Percentiles rank a stretch among this genome's conserved stretches.
Conservation (phyloP, 35 echinoderm and acorn worm genomes). For the Holothuria glaberrima region DNA sequence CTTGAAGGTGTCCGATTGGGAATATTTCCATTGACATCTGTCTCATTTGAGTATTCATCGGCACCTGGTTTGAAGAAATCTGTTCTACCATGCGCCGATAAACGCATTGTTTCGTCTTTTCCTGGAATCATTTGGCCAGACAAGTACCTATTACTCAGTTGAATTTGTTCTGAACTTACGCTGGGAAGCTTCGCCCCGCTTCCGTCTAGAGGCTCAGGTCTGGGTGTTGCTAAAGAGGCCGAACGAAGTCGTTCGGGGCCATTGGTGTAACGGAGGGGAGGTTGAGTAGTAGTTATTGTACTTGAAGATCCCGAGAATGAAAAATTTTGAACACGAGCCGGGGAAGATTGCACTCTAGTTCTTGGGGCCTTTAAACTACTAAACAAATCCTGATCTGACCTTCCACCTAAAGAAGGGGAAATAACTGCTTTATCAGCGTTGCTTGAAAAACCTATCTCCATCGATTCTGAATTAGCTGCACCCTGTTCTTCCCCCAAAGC, state of each 20-base stretch:
- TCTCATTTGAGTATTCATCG: conserved; percentile 12
- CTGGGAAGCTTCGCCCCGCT: background rate
- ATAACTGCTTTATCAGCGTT: background rate
- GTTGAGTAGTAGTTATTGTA: background rate
- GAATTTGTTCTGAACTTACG: conserved; percentile 31
- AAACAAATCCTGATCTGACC: background rate
- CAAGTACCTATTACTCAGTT: conserved; percentile 34
- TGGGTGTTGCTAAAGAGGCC: conserved; percentile 18
- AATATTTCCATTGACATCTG: background rate
- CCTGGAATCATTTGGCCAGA: background rate
- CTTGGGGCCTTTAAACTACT: background rate
- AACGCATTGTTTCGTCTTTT: background rate
- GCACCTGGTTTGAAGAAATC: conserved; percentile 14
- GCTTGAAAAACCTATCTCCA: background rate
- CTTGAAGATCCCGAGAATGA: background rate
- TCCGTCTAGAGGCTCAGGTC: conserved; percentile 5
- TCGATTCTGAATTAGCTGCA: no score
- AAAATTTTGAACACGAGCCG: conserved; percentile 22
- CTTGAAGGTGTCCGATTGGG: conserved; percentile 62
- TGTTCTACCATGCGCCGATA: background rate
- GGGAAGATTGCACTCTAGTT: background rate
- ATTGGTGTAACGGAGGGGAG: background rate
- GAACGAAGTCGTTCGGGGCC: background rate
- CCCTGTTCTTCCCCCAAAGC: conserved; percentile 68
- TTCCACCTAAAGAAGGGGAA: background rate